These are phyloP conservation scores for Dyspetes luteomarginatus DNA, from an alignment of 2,888 invertebrate genomes.

Conservation along the genomic window DNA sequence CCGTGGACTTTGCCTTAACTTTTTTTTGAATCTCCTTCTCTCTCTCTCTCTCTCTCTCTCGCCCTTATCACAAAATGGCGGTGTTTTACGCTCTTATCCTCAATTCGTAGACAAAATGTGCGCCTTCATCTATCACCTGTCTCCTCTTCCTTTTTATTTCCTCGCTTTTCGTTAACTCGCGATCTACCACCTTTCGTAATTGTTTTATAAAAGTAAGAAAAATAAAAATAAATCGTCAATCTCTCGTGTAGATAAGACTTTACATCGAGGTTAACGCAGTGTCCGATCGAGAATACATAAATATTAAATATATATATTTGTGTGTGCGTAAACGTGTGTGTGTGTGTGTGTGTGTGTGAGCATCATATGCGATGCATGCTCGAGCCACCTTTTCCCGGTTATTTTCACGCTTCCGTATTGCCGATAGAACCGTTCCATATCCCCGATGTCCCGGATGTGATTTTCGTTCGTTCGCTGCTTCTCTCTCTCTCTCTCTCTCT, in stretches of 20 bases:
- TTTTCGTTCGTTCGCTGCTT: conserved; percentile 64
- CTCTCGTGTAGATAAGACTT: conserved; percentile 47
- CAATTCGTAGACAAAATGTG: neutral
- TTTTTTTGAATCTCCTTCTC: conserved; percentile 1
- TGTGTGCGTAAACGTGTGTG: too few species aligned
- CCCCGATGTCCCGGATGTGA: conserved; percentile 61
- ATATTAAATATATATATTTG: neutral
- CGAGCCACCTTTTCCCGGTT: conserved; percentile 57
- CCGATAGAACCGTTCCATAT: conserved; percentile 54
- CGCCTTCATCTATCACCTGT: neutral
- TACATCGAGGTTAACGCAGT: conserved; percentile 53
- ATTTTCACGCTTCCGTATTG: conserved; percentile 65
- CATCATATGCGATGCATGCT: conserved; percentile 61
- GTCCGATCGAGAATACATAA: conserved; percentile 39
- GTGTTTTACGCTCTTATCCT: conserved; percentile 7
- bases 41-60: conserved; percentile 11
- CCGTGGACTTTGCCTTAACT: conserved; percentile 6
- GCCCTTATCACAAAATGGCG: conserved; percentile 22
- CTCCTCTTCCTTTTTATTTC: neutral
- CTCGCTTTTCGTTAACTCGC: neutral
- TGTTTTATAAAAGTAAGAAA: conserved; percentile 1
- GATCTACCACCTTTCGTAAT: neutral
- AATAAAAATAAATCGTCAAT: conserved; percentile 25
- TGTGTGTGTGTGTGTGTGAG: conserved; percentile 8
- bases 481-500: conserved; percentile 30